Conservation (phyloP, 2,888 invertebrate species). For the Nebria salina region DNA sequence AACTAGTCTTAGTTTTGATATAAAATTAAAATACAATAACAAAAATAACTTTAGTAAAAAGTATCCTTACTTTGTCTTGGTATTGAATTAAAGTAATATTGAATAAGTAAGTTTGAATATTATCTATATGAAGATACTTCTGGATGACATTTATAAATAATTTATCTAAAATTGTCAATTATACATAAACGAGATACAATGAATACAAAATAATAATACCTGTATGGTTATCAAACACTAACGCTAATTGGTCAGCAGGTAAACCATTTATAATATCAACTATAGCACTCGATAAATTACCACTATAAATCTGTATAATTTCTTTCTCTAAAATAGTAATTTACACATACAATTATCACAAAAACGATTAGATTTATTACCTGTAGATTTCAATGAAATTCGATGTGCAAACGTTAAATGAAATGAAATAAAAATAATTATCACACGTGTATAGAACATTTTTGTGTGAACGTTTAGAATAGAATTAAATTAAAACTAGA, state of each 20-base stretch:
- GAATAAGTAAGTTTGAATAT: conserved; percentile 55
- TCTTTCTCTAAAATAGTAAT: conserved; percentile 41
- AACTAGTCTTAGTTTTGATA: too few species aligned
- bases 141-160: conserved; percentile 54
- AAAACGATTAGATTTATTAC: not conserved
- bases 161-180: conserved; percentile 50
- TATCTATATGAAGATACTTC: conserved; percentile 52
- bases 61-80: conserved; percentile 12
- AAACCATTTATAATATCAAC: conserved; percentile 58
- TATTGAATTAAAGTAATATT: conserved; percentile 52
- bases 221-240: conserved; percentile 57
- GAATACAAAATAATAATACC: conserved; percentile 52
- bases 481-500: not conserved
- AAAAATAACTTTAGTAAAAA: too few species aligned
- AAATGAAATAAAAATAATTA: not conserved
- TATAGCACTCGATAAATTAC: conserved; percentile 58
- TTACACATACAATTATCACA: not conserved
- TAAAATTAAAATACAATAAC: too few species aligned
- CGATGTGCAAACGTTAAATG: not conserved
- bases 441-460: not conserved
- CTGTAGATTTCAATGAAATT: not conserved
- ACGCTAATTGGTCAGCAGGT: conserved; percentile 55
- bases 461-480: not conserved
- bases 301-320: conserved; percentile 54
- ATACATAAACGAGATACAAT: conserved; percentile 4